Evolutionary conservation across 2,797 vertebrate genomes (phyloP).

Genomic region (Lithobates pipiens): DNA sequence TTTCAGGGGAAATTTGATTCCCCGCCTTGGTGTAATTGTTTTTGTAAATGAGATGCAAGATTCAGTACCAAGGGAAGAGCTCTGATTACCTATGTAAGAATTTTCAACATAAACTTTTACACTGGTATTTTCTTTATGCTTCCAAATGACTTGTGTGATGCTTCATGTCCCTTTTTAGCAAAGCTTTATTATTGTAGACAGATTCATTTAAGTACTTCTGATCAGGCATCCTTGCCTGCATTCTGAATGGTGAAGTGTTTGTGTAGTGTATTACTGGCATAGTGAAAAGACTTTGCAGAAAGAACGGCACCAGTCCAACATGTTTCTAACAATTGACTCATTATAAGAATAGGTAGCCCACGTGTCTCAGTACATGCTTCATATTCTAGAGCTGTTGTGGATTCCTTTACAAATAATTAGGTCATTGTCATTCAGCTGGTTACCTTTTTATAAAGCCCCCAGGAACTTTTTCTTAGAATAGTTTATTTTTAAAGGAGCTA

Average conservation of each 20-base stretch:
- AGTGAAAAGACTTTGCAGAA: neutral
- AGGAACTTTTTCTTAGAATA: slow-evolving; percentile 8
- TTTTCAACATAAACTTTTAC: slow-evolving; percentile 11
- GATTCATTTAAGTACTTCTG: slow-evolving; percentile 9
- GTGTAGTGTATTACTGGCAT: slow-evolving; percentile 9
- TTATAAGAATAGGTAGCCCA: neutral
- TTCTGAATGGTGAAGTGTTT: slow-evolving; percentile 2
- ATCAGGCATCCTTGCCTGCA: slow-evolving; percentile 21
- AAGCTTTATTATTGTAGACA: slow-evolving; percentile 14
- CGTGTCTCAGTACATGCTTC: slow-evolving; percentile 11
- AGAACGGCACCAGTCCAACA: neutral
- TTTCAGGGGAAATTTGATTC: slow-evolving; percentile 39
- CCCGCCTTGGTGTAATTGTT: slow-evolving; percentile 28
- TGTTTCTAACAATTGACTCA: neutral
- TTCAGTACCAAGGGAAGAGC: neutral
- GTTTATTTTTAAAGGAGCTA: neutral
- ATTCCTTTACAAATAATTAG: slow-evolving; percentile 33
- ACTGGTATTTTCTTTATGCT: slow-evolving; percentile 11
- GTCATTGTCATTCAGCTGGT: slow-evolving; percentile 31
- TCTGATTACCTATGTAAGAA: slow-evolving; percentile 23
- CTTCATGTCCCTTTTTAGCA: slow-evolving; percentile 19
- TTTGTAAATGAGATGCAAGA: slow-evolving; percentile 27
- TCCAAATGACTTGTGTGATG: slow-evolving; percentile 3
- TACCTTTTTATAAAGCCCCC: slow-evolving; percentile 13
- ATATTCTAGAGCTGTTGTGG: slow-evolving; percentile 15